These are phyloP conservation scores for Spialia ferax DNA, from an alignment of 2,888 invertebrate species.

Conservation along the genomic window DNA sequence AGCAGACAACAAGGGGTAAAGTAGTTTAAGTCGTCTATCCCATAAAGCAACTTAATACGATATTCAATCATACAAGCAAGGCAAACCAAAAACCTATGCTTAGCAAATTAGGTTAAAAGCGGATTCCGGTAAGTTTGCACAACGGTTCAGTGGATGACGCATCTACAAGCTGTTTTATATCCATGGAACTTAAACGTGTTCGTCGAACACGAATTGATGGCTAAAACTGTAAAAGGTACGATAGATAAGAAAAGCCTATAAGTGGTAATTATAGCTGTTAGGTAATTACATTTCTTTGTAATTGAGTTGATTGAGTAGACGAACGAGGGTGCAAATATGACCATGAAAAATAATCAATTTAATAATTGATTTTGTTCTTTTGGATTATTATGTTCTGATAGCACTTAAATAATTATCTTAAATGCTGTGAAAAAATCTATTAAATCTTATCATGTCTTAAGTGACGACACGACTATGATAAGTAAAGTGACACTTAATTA, in stretches of 20 bases:
- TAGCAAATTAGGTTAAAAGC: neutral
- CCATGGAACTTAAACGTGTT: neutral
- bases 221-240: neutral
- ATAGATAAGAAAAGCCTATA: neutral
- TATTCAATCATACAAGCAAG: neutral
- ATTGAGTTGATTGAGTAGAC: too few relatives aligned
- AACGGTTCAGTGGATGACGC: slow-evolving; percentile 9
- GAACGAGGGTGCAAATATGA: too few relatives aligned
- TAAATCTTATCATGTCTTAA: neutral
- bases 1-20: too few relatives aligned
- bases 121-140: slow-evolving; percentile 3
- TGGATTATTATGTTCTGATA: too few relatives aligned
- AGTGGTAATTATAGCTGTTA: neutral
- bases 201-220: neutral
- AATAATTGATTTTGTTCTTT: too few relatives aligned
- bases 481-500: too few relatives aligned
- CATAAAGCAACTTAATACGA: neutral
- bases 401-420: neutral
- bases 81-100: neutral
- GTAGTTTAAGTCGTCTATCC: too few relatives aligned
- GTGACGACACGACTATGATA: too few relatives aligned
- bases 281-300: neutral
- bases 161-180: slow-evolving; percentile 1
- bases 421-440: neutral
- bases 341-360: too few relatives aligned